A percentile compares a stretch with the other conserved stretches of the same genome.
phyloP scores from a whole-genome alignment of 2,888 invertebrate genomes.

The Eupithecia tripunctaria region DNA sequence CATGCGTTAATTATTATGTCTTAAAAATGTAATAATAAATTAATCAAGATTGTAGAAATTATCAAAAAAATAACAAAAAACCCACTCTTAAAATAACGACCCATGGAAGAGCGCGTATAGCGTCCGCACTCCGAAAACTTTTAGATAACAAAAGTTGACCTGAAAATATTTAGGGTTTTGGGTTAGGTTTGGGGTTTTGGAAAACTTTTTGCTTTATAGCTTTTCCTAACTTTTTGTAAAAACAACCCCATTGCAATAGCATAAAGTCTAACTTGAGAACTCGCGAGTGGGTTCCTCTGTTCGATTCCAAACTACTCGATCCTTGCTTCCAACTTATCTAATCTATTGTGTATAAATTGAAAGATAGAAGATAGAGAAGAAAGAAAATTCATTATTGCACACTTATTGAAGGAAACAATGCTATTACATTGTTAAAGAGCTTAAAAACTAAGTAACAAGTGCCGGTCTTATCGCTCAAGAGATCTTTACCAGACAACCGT shows the following conservation, averaged over 20 bases:
- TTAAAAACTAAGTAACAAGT: too few relatives aligned
- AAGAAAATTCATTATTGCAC: too few relatives aligned
- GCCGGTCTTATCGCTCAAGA: too few relatives aligned
- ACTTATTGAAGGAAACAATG: too few relatives aligned
- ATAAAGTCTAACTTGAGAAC: neutral
- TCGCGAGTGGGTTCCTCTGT: neutral
- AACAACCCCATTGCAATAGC: constrained; percentile 2
- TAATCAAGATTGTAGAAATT: too few relatives aligned
- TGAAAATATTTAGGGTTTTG: neutral
- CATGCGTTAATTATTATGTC: too few relatives aligned
- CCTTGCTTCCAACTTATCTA: neutral
- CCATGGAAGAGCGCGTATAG: neutral
- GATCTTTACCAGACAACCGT: too few relatives aligned
- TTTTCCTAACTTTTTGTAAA: neutral
- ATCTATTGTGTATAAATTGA: neutral
- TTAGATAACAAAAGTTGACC: neutral
- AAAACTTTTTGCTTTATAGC: neutral
- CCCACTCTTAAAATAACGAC: neutral
- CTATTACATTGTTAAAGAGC: too few relatives aligned
- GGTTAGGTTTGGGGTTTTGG: neutral
- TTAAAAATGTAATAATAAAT: too few relatives aligned
- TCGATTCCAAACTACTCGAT: neutral
- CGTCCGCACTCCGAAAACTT: neutral
- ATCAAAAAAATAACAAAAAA: neutral
- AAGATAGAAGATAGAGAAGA: too few relatives aligned